Evolutionary conservation across 2,113 vertebrate genomes (phyloP).

Genomic region (Pantherophis guttatus): DNA sequence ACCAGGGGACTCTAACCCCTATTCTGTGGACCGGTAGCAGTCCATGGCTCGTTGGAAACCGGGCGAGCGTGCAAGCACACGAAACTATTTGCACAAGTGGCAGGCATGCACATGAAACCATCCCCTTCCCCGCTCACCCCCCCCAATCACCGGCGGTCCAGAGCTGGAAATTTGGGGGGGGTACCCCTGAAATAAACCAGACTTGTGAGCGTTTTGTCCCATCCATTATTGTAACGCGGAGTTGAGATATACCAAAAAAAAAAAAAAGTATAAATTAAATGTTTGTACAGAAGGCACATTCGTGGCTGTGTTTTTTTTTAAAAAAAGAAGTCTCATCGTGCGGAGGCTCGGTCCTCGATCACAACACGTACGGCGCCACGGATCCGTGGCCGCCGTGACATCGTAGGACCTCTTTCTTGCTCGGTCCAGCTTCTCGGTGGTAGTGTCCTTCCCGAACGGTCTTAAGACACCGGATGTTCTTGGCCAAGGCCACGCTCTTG

Average conservation of each 20-base stretch:
- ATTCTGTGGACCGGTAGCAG: neutral
- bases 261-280: conserved; percentile 68
- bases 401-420: conserved; percentile 78
- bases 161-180: neutral
- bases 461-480: conserved; percentile 80
- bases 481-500: conserved; percentile 81
- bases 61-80: neutral
- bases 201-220: neutral
- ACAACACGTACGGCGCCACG: conserved; percentile 51
- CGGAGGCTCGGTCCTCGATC: conserved; percentile 35
- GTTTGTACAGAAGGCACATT: conserved; percentile 63
- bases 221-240: conserved; percentile 28
- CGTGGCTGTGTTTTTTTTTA: conserved; percentile 35
- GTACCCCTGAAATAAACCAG: neutral
- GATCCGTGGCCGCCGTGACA: conserved; percentile 69
- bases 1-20: too few species aligned
- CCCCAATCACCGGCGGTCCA: neutral
- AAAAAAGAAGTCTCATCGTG: conserved; percentile 14
- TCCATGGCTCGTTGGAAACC: neutral
- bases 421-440: conserved; percentile 79
- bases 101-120: neutral
- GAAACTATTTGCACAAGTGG: neutral
- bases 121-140: neutral
- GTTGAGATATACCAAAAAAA: conserved; percentile 51
- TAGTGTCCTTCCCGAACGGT: conserved; percentile 85